phyloP scores from a whole-genome alignment of 1,140 invertebrate genomes.

The Cherax destructor region DNA sequence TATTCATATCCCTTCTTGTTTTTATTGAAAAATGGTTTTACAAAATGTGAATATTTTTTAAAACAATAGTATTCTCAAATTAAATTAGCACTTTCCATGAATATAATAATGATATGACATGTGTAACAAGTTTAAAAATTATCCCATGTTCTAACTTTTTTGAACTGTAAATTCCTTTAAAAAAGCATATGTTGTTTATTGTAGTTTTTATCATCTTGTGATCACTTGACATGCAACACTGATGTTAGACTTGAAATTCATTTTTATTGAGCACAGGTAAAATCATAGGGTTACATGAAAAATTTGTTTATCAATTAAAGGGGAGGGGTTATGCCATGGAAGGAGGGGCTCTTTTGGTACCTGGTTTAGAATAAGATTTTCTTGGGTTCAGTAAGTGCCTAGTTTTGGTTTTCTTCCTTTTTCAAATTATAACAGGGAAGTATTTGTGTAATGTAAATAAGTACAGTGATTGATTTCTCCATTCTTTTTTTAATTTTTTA shows the following conservation, averaged over 20 bases:
- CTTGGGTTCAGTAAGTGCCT: conserved; percentile 70
- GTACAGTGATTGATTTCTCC: conserved; percentile 45
- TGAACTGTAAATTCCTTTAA: too few species aligned
- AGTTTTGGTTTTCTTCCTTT: conserved; percentile 61
- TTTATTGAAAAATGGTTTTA: too few species aligned
- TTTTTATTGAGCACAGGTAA: not conserved
- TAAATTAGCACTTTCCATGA: not conserved
- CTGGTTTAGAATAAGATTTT: conserved; percentile 68
- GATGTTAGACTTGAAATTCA: too few species aligned
- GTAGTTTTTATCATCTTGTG: too few species aligned
- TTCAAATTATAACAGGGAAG: conserved; percentile 55
- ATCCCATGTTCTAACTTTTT: too few species aligned
- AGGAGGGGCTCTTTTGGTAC: conserved; percentile 65
- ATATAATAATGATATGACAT: not conserved
- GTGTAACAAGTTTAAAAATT: not conserved
- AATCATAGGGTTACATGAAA: conserved; percentile 25
- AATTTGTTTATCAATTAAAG: conserved; percentile 8
- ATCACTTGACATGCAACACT: too few species aligned
- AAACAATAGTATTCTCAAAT: too few species aligned
- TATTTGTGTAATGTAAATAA: conserved; percentile 65
- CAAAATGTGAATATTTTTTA: too few species aligned
- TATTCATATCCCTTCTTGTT: too few species aligned
- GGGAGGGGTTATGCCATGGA: conserved; percentile 29
- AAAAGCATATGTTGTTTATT: too few species aligned
- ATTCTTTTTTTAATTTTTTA: conserved; percentile 65